Percentiles rank a stretch among this genome's conserved stretches.
Evolutionary conservation across 2,113 vertebrate genomes (phyloP).

Genomic region (Stomatorhinus ivindoensis): DNA sequence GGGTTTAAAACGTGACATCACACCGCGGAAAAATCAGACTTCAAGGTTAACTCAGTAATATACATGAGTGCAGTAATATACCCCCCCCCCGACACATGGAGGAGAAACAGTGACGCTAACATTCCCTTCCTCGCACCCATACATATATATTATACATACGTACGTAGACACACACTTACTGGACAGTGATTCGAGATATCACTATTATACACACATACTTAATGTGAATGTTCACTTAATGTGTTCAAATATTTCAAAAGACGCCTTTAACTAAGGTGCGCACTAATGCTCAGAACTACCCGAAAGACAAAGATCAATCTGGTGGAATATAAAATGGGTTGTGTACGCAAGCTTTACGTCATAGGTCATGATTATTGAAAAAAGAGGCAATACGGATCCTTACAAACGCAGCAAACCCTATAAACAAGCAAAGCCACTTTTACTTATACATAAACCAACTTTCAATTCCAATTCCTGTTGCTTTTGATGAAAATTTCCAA

Average conservation of each 20-base stretch:
- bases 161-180: background rate
- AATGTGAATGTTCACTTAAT: background rate
- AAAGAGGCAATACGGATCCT: background rate
- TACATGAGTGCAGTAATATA: background rate
- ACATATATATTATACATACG: background rate
- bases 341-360: background rate
- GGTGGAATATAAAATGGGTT: background rate
- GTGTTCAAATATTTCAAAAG: background rate
- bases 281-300: background rate
- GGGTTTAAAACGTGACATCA: slow-evolving; percentile 12
- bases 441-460: background rate
- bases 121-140: background rate
- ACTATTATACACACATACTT: background rate
- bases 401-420: background rate
- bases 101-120: background rate
- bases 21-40: background rate
- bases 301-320: background rate
- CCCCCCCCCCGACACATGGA: background rate
- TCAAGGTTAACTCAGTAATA: background rate
- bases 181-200: background rate
- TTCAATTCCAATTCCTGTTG: background rate
- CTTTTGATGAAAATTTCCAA: background rate
- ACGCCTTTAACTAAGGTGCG: background rate
- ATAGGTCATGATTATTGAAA: background rate
- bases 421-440: background rate